These are phyloP conservation scores for Hypanus sabinus DNA, from an alignment of 2,113 vertebrate species.

Conservation along the genomic window DNA sequence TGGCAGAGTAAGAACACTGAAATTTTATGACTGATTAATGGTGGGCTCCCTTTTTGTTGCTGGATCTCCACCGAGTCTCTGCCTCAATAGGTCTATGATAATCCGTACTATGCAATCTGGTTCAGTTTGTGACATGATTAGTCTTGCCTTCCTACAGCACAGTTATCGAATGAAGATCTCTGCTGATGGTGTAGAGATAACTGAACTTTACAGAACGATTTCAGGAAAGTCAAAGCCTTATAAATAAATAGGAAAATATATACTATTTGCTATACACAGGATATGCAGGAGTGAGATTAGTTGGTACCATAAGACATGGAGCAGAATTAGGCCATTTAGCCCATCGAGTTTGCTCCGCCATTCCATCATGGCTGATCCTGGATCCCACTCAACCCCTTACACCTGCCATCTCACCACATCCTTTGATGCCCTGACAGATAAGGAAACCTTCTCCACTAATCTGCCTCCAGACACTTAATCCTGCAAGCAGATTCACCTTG, in stretches of 20 bases:
- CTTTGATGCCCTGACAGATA: too few species aligned
- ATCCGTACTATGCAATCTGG: background rate
- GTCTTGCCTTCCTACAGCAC: background rate
- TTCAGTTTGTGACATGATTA: background rate
- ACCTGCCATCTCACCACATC: too few species aligned
- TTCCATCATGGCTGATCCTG: too few species aligned
- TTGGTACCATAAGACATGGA: too few species aligned
- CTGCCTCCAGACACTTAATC: too few species aligned
- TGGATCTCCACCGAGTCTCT: background rate
- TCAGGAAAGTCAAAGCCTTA: too few species aligned
- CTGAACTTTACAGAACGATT: too few species aligned
- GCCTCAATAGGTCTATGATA: background rate
- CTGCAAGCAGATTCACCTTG: too few species aligned
- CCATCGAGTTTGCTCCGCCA: too few species aligned
- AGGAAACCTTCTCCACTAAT: too few species aligned
- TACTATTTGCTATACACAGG: background rate
- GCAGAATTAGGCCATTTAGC: too few species aligned
- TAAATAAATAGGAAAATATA: background rate
- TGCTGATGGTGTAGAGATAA: background rate
- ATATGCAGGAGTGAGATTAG: background rate
- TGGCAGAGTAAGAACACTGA: background rate
- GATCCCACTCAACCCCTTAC: too few species aligned
- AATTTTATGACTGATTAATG: background rate
- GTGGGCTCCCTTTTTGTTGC: background rate
- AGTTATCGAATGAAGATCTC: background rate